Evolutionary conservation across 2,888 invertebrate genomes (phyloP).

Genomic region (Mantis religiosa): DNA sequence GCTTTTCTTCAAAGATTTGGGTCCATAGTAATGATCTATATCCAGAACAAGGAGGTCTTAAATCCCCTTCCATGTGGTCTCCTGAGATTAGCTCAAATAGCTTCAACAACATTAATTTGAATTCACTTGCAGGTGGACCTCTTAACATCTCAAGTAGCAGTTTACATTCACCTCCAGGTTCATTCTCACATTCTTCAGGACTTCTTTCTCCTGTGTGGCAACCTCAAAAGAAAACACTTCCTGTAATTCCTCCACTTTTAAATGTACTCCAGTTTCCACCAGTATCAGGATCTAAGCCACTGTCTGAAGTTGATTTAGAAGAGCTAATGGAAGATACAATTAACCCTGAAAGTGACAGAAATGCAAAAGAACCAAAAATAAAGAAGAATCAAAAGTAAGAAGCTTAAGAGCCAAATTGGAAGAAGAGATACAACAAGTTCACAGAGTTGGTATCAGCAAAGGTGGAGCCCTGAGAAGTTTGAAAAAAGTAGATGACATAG

Average conservation of each 20-base stretch:
- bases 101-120: neutral
- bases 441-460: constrained; percentile 29
- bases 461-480: constrained; percentile 26
- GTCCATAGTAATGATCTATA: neutral
- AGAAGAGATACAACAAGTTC: constrained; percentile 29
- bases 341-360: neutral
- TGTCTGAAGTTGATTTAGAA: constrained; percentile 9
- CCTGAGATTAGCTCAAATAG: neutral
- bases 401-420: constrained; percentile 25
- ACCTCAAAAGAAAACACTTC: neutral
- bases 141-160: neutral
- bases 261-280: neutral
- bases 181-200: neutral
- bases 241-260: neutral
- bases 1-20: neutral
- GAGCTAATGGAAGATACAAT: constrained; percentile 5
- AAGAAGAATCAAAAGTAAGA: neutral
- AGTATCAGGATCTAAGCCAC: neutral
- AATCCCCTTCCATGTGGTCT: neutral
- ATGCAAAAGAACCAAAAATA: neutral
- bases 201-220: neutral
- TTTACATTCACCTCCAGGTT: neutral
- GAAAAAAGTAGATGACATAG: constrained; percentile 20
- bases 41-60: neutral
- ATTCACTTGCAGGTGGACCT: neutral